Conservation (phyloP, 2,113 vertebrate species). For the Thomomys bottae region DNA sequence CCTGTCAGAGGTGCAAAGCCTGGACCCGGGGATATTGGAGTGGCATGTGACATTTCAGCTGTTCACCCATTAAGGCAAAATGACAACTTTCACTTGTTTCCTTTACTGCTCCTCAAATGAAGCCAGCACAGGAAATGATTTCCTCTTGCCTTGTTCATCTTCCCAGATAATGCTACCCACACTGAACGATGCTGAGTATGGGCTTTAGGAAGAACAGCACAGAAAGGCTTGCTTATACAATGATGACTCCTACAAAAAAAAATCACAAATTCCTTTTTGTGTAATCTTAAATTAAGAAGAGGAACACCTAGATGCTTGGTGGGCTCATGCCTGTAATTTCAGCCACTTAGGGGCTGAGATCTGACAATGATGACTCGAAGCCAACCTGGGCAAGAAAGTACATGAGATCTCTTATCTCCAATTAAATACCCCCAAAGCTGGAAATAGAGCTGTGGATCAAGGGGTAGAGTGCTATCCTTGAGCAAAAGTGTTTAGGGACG, state of each 20-base stretch:
- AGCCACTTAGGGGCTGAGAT: no score
- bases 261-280: background rate
- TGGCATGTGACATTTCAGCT: background rate
- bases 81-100: background rate
- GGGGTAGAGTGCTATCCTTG: no score
- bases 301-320: background rate
- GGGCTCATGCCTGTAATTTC: no score
- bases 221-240: background rate
- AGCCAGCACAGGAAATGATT: no score
- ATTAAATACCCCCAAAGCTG: no score
- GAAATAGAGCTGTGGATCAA: no score
- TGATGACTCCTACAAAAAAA: no score
- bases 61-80: accelerated
- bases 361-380: no score
- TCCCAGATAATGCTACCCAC: background rate
- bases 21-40: background rate
- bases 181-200: background rate
- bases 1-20: background rate
- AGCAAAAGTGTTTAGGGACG: no score
- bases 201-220: background rate
- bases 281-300: background rate
- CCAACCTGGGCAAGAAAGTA: no score
- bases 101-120: background rate
- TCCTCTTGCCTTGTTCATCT: background rate
- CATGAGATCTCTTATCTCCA: no score